Percentiles rank a stretch among this genome's conserved stretches.
These are phyloP conservation scores for Colletes collaris DNA, from an alignment of 2,888 invertebrate genomes.

Conservation along the genomic window DNA sequence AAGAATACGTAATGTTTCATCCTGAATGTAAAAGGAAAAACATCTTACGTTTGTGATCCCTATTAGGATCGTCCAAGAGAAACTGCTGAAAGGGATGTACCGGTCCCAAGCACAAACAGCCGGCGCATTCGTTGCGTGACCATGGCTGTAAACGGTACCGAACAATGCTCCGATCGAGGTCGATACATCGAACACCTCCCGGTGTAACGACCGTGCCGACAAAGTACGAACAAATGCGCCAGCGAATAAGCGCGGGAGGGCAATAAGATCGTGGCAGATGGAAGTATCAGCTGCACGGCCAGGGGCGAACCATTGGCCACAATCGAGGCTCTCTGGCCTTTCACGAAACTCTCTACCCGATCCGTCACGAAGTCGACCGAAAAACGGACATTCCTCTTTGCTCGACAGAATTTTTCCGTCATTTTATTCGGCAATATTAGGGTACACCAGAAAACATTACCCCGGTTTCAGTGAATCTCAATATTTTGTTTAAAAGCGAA, in stretches of 20 bases:
- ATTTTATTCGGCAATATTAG: no score
- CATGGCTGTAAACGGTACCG: conserved; percentile 35
- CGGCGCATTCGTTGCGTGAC: conserved; percentile 42
- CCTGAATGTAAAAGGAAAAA: no score
- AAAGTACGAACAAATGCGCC: conserved; percentile 69
- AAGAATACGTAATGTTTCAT: no score
- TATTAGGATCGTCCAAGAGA: background rate
- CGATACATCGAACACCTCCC: conserved; percentile 64
- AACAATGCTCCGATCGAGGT: conserved; percentile 65
- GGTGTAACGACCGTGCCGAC: conserved; percentile 61
- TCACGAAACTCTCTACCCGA: conserved; percentile 30
- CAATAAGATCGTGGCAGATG: conserved; percentile 71
- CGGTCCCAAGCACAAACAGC: conserved; percentile 2
- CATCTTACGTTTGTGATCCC: no score
- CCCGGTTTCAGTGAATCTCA: no score
- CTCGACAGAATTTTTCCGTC: background rate
- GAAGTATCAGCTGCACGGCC: conserved; percentile 73
- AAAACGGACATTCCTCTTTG: conserved; percentile 10
- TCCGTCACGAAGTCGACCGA: conserved; percentile 29
- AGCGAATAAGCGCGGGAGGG: conserved; percentile 65
- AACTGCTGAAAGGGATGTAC: background rate
- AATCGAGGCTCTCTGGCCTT: conserved; percentile 26
- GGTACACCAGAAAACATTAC: no score
- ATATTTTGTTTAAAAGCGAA: no score
- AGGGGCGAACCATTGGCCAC: conserved; percentile 34